Evolutionary conservation across 2,888 invertebrate genomes (phyloP).

Genomic region (Conomelus anceps): DNA sequence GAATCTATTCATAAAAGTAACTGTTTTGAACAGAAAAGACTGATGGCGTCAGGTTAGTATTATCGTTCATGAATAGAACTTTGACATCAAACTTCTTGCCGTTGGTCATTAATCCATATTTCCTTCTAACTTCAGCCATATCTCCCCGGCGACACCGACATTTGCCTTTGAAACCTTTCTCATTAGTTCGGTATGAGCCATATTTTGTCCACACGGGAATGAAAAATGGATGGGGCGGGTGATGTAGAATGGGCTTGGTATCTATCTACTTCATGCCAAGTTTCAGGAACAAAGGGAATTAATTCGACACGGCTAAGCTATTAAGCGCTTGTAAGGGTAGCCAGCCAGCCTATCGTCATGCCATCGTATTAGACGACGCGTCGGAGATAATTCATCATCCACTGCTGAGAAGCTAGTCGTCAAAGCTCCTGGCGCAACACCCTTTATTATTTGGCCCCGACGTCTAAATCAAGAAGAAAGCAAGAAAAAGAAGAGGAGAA

Average conservation of each 20-base stretch:
- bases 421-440: neutral
- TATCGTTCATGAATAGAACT: neutral
- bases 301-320: neutral
- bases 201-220: neutral
- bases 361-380: neutral
- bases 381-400: neutral
- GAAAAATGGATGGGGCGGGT: neutral
- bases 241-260: neutral
- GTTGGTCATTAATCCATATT: neutral
- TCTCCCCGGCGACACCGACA: neutral
- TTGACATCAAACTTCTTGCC: neutral
- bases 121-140: neutral
- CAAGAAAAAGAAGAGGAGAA: neutral
- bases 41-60: neutral
- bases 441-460: neutral
- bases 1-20: neutral
- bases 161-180: neutral
- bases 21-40: no score
- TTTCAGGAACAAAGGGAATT: neutral
- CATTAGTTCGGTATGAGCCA: neutral
- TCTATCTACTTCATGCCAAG: neutral
- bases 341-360: neutral
- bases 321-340: neutral
- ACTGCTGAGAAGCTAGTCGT: neutral
- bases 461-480: neutral